phyloP scores from a whole-genome alignment of 2,888 invertebrate genomes.

The Hedya salicella region DNA sequence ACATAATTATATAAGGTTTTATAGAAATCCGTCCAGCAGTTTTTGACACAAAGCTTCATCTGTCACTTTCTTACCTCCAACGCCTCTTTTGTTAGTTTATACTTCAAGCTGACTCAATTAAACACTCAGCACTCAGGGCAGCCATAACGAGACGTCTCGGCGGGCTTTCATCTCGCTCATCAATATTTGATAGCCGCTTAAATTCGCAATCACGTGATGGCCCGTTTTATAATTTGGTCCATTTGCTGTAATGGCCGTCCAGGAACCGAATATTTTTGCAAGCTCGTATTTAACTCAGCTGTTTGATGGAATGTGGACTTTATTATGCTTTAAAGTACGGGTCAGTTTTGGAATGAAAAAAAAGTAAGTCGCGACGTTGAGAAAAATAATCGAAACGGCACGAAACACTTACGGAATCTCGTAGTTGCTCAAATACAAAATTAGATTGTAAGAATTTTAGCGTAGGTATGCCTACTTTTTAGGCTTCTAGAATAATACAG shows the following conservation, averaged over 20 bases:
- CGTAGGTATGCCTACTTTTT: too few relatives aligned
- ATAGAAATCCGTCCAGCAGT: too few relatives aligned
- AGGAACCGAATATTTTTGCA: not conserved
- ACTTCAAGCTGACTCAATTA: not conserved
- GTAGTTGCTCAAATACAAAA: not conserved
- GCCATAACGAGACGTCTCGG: not conserved
- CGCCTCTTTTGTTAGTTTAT: too few relatives aligned
- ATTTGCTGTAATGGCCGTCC: slow-evolving; percentile 26
- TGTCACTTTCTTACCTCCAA: too few relatives aligned
- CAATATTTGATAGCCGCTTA: not conserved
- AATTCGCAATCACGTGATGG: slow-evolving; percentile 1
- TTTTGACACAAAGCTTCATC: too few relatives aligned
- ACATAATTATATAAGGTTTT: too few relatives aligned
- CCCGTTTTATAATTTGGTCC: slow-evolving; percentile 19
- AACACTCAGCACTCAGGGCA: not conserved
- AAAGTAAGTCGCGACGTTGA: not conserved
- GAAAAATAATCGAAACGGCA: not conserved
- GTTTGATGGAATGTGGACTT: not conserved
- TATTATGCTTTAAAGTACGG: not conserved
- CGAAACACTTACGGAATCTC: not conserved
- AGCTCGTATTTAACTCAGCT: not conserved
- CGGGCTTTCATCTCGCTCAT: not conserved
- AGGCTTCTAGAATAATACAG: too few relatives aligned
- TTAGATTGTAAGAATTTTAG: not conserved
- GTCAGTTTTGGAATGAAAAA: not conserved